A percentile compares a stretch with the other conserved stretches of the same genome.
phyloP scores from a whole-genome alignment of 2,113 vertebrate species.

The Amblyornis subalaris region DNA sequence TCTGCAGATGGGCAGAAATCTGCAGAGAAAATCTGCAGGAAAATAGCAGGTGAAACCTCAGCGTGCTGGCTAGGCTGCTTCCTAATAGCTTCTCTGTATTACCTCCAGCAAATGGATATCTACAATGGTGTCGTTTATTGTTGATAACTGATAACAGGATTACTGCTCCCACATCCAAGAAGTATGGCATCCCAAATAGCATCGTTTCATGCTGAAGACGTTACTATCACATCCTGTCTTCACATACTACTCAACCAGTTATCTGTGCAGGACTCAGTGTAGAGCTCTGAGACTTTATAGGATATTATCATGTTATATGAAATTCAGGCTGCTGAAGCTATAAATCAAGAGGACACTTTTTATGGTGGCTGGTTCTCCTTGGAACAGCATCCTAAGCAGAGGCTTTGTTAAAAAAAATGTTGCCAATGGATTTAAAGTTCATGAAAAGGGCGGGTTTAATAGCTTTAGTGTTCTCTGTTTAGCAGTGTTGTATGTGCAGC shows the following conservation, averaged over 20 bases:
- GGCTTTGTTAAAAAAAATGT: neutral
- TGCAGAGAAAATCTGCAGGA: slow-evolving; percentile 17
- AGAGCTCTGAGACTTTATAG: slow-evolving; percentile 4
- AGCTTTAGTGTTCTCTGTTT: neutral
- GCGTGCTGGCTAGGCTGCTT: neutral
- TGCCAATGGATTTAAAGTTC: slow-evolving; percentile 26
- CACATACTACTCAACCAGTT: slow-evolving; percentile 1
- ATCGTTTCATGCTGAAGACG: slow-evolving; percentile 17
- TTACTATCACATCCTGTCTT: slow-evolving; percentile 45
- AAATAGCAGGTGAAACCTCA: slow-evolving; percentile 17
- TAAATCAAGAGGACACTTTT: slow-evolving; percentile 51
- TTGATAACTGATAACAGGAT: slow-evolving; percentile 56
- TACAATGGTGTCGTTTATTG: slow-evolving; percentile 4
- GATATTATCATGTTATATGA: slow-evolving; percentile 23
- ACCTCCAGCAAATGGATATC: slow-evolving; percentile 28
- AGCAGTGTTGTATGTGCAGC: neutral
- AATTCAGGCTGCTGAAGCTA: slow-evolving; percentile 38
- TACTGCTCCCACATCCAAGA: slow-evolving; percentile 23
- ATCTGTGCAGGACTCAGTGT: slow-evolving; percentile 9
- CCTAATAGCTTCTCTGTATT: slow-evolving; percentile 45
- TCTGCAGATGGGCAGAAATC: neutral
- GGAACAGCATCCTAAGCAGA: slow-evolving; percentile 15
- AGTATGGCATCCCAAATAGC: slow-evolving; percentile 11
- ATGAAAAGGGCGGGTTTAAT: neutral
- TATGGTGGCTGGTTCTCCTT: slow-evolving; percentile 19